Conservation (phyloP, 1,140 invertebrate species). For the Drosophila simulans region DNA sequence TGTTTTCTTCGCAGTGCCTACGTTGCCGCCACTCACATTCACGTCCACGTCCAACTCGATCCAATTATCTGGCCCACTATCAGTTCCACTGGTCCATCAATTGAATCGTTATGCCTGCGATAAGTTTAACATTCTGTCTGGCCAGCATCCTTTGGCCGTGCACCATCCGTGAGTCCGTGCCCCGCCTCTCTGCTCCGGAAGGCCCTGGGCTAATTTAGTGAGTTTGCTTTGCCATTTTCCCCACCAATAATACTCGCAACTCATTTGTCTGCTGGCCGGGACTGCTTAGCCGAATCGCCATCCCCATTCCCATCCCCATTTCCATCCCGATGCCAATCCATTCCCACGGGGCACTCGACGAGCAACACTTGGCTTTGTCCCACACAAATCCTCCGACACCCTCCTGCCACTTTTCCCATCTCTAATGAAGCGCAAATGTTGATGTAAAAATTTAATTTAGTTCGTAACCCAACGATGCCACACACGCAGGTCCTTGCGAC, state of each 20-base stretch:
- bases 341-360: conserved; percentile 47
- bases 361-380: conserved; percentile 52
- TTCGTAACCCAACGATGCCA: conserved; percentile 61
- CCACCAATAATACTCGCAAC: conserved; percentile 54
- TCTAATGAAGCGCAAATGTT: conserved; percentile 81
- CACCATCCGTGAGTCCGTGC: background rate
- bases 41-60: conserved; percentile 11
- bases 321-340: conserved; percentile 11
- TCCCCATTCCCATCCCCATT: background rate
- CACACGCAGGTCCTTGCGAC: conserved; percentile 53
- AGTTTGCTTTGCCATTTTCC: conserved; percentile 55
- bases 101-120: conserved; percentile 56
- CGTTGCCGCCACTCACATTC: background rate
- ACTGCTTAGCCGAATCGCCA: conserved; percentile 33
- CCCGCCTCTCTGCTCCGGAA: conserved; percentile 18
- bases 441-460: conserved; percentile 83
- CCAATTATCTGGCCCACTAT: conserved; percentile 42
- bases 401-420: conserved; percentile 31
- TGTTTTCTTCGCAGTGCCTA: conserved; percentile 8
- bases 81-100: conserved; percentile 44
- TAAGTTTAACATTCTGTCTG: conserved; percentile 50
- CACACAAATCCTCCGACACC: conserved; percentile 22
- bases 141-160: conserved; percentile 33
- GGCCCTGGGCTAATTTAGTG: conserved; percentile 50
- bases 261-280: conserved; percentile 45